phyloP scores from a whole-genome alignment of 2,888 invertebrate species.

The Herminia tarsipennalis region DNA sequence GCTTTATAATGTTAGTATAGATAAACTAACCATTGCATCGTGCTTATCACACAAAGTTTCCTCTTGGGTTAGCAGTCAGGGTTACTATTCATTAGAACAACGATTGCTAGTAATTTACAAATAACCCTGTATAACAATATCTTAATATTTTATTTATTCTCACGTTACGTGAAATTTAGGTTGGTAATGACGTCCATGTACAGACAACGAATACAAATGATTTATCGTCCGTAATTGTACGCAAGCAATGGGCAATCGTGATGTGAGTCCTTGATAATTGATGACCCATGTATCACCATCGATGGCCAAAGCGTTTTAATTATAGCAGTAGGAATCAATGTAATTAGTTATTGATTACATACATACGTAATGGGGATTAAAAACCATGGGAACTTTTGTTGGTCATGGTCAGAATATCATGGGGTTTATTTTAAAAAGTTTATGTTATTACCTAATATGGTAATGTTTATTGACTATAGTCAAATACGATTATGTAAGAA shows the following conservation, averaged over 20 bases:
- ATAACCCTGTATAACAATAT: background rate
- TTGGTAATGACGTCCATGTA: constrained; percentile 46
- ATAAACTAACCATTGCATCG: too few species aligned
- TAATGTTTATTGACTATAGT: too few species aligned
- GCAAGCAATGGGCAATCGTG: constrained; percentile 28
- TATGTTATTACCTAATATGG: too few species aligned
- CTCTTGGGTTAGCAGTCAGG: too few species aligned
- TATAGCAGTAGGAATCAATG: constrained; percentile 10
- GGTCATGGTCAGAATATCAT: too few species aligned
- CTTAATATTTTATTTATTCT: constrained; percentile 4
- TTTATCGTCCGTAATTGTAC: constrained; percentile 48
- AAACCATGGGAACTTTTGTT: too few species aligned
- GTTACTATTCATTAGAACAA: too few species aligned
- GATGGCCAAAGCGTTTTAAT: constrained; percentile 37
- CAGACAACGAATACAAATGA: constrained; percentile 55
- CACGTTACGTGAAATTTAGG: constrained; percentile 33
- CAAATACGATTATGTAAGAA: background rate
- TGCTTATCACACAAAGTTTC: too few species aligned
- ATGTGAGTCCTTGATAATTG: constrained; percentile 47
- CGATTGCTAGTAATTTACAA: too few species aligned
- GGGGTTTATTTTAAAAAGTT: too few species aligned
- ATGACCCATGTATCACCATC: constrained; percentile 25
- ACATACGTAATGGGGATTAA: too few species aligned
- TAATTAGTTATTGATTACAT: constrained; percentile 7
- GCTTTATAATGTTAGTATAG: too few species aligned